Conservation (phyloP, 2,888 invertebrate genomes). For the Drosophila fungiperda region DNA sequence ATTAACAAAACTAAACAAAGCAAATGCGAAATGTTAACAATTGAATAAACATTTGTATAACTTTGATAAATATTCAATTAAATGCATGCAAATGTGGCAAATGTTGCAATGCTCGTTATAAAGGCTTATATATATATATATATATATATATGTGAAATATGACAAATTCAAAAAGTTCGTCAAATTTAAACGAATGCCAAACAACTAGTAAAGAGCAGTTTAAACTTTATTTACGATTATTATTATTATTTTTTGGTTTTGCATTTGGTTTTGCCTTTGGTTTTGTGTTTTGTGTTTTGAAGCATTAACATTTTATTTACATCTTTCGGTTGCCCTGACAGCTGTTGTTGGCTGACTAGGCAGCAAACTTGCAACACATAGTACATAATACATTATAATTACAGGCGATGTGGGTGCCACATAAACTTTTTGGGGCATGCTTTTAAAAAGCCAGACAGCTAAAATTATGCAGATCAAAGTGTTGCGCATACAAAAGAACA, state of each 20-base stretch:
- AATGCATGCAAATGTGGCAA: background rate
- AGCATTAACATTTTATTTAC: constrained; percentile 20
- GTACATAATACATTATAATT: constrained; percentile 69
- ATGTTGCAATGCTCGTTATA: background rate
- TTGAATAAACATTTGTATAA: background rate
- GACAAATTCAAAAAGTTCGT: background rate
- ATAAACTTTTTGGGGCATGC: constrained; percentile 54
- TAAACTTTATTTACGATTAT: constrained; percentile 3
- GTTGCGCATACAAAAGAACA: constrained; percentile 1
- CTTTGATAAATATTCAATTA: constrained; percentile 1
- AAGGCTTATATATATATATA: background rate
- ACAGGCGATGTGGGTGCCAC: constrained; percentile 50
- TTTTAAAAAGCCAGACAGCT: constrained; percentile 47
- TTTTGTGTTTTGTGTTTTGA: constrained; percentile 6
- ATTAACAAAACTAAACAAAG: background rate
- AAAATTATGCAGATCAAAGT: constrained; percentile 67
- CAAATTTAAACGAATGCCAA: constrained; percentile 1
- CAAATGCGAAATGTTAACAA: background rate
- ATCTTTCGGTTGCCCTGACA: constrained; percentile 34
- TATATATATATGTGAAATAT: background rate
- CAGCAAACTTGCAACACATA: constrained; percentile 4
- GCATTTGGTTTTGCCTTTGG: background rate
- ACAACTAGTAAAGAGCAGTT: background rate
- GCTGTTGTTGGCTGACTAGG: constrained; percentile 53
- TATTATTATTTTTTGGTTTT: constrained; percentile 4